A percentile compares a stretch with the other conserved stretches of the same genome.
phyloP scores from a whole-genome alignment of 2,113 vertebrate species.

The Eonycteris spelaea region DNA sequence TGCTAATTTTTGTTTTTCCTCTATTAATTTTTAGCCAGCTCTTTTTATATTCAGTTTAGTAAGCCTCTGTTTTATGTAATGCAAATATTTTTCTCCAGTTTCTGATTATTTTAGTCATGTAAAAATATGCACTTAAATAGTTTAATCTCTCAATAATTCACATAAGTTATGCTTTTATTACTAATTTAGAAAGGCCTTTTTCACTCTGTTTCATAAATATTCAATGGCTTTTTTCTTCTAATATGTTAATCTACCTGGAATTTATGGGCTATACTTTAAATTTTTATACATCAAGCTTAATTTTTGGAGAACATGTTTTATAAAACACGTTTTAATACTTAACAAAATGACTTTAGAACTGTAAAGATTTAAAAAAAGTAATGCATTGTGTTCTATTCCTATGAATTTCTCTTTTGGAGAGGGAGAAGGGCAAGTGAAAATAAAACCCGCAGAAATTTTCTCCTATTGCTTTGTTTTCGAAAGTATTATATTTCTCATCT shows the following conservation, averaged over 20 bases:
- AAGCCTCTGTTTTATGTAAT: not conserved
- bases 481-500: constrained; percentile 37
- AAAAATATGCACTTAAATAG: not conserved
- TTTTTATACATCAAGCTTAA: constrained; percentile 30
- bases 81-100: not conserved
- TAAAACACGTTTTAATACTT: not conserved
- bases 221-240: not conserved
- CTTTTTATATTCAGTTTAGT: not conserved
- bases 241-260: constrained; percentile 22
- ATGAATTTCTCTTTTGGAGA: not conserved
- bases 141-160: constrained; percentile 23
- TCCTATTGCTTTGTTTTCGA: constrained; percentile 35
- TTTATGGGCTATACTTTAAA: constrained; percentile 21
- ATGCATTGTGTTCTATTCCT: not conserved
- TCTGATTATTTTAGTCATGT: constrained; percentile 10
- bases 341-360: constrained; percentile 3
- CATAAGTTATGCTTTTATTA: not conserved
- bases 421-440: not conserved
- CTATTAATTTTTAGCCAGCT: not conserved
- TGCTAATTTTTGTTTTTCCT: not conserved
- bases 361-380: not conserved
- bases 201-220: constrained; percentile 38
- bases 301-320: constrained; percentile 23
- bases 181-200: not conserved
- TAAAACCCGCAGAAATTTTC: constrained; percentile 12